Conservation (phyloP, 2,888 invertebrate species). For the Thecophora atra region DNA sequence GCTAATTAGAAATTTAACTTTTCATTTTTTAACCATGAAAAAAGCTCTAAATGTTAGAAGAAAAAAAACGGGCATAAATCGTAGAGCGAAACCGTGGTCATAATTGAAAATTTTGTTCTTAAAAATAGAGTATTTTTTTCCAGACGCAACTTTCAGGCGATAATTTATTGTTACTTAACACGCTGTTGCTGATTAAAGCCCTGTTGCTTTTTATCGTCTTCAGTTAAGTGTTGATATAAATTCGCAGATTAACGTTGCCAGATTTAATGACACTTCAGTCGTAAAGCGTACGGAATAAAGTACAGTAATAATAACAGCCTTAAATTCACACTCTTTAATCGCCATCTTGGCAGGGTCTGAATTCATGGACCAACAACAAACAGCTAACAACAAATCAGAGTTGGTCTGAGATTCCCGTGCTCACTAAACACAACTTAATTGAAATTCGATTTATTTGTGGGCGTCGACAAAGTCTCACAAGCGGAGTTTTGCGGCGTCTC, state of each 20-base stretch:
- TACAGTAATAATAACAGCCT: slow-evolving; percentile 16
- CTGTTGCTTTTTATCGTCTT: slow-evolving; percentile 4
- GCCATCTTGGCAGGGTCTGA: not conserved
- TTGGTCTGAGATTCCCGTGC: slow-evolving; percentile 6
- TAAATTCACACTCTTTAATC: not conserved
- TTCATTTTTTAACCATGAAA: too few relatives aligned
- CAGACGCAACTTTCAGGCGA: not conserved
- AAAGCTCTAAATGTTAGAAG: too few relatives aligned
- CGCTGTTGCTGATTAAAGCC: not conserved
- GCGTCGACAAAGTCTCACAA: slow-evolving; percentile 30
- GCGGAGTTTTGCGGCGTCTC: slow-evolving; percentile 33
- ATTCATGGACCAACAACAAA: slow-evolving; percentile 7
- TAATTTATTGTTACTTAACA: slow-evolving; percentile 7
- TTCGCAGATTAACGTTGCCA: slow-evolving; percentile 26
- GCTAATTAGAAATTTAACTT: too few relatives aligned
- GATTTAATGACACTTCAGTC: slow-evolving; percentile 24
- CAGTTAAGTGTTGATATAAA: slow-evolving; percentile 24
- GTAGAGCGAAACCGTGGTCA: too few relatives aligned
- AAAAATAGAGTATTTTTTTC: too few relatives aligned
- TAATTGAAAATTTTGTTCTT: too few relatives aligned
- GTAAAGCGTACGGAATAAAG: not conserved
- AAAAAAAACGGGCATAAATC: too few relatives aligned
- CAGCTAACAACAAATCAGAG: not conserved
- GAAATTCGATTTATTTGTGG: slow-evolving; percentile 36
- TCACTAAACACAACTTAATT: slow-evolving; percentile 29